These are phyloP conservation scores for Eupsittula cactorum DNA, from an alignment of 2,113 vertebrate genomes.

Conservation along the genomic window DNA sequence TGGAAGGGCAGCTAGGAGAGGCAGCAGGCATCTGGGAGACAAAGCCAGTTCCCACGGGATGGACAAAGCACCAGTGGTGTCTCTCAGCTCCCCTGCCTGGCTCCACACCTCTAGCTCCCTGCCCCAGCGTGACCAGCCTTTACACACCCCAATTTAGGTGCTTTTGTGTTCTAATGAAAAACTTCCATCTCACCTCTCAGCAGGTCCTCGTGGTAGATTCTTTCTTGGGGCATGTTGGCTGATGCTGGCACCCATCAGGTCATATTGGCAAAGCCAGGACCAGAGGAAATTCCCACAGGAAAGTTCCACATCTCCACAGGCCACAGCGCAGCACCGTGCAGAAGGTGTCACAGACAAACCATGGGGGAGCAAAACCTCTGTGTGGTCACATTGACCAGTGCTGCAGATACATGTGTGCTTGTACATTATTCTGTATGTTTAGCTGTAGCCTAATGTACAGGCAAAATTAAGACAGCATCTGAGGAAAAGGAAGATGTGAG, in stretches of 20 bases:
- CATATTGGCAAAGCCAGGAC: fast-evolving
- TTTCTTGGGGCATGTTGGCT: neutral
- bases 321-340: neutral
- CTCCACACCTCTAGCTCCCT: neutral
- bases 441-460: neutral
- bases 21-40: neutral
- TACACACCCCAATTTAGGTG: neutral
- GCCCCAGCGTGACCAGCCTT: neutral
- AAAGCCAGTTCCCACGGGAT: slow-evolving; percentile 10
- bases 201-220: fast-evolving
- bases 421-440: fast-evolving
- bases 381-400: fast-evolving
- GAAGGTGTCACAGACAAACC: neutral
- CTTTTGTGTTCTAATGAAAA: neutral
- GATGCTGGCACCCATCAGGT: fast-evolving
- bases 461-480: neutral
- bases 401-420: fast-evolving
- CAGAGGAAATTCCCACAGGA: neutral
- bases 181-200: neutral
- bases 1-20: neutral
- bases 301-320: neutral
- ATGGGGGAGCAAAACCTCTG: neutral
- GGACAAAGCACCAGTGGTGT: neutral
- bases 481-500: neutral
- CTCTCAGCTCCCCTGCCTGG: neutral